These are phyloP conservation scores for Microcaecilia unicolor DNA, from an alignment of 2,797 vertebrate species.

Conservation along the genomic window DNA sequence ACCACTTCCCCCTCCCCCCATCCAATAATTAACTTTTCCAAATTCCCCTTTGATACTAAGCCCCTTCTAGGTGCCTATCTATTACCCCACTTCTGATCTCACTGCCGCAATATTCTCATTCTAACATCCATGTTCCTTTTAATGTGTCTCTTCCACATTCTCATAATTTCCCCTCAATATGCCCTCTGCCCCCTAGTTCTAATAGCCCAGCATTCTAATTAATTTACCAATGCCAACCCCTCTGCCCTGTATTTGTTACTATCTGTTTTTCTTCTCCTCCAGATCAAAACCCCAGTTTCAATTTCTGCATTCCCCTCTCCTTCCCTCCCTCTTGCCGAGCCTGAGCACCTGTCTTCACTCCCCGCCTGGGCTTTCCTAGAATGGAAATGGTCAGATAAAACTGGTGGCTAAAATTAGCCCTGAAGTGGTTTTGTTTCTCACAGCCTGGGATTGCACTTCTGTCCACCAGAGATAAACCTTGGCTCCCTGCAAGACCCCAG, in stretches of 20 bases:
- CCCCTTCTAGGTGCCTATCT: too few relatives aligned
- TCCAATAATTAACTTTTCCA: too few relatives aligned
- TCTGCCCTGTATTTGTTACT: not conserved
- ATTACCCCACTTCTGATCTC: not conserved
- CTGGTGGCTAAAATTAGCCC: constrained; percentile 81
- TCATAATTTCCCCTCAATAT: too few relatives aligned
- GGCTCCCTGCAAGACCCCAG: constrained; percentile 7
- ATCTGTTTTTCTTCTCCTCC: not conserved
- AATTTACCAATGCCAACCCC: too few relatives aligned
- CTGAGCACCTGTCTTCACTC: constrained; percentile 75
- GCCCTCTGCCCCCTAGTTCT: fast-evolving
- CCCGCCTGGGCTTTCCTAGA: constrained; percentile 61
- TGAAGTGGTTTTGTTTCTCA: constrained; percentile 7
- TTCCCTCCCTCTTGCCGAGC: not conserved
- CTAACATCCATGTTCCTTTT: not conserved
- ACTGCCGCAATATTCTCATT: not conserved
- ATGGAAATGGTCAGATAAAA: constrained; percentile 80
- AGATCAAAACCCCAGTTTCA: not conserved
- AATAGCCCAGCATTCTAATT: too few relatives aligned
- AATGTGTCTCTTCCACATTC: constrained; percentile 22
- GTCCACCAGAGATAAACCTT: constrained; percentile 7
- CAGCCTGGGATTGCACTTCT: constrained; percentile 33
- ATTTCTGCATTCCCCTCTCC: not conserved
- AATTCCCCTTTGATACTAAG: too few relatives aligned
- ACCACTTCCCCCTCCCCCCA: too few relatives aligned